Base-by-base conservation (phyloP, 2,888 invertebrate species). In the Apodemia zela region DNA sequence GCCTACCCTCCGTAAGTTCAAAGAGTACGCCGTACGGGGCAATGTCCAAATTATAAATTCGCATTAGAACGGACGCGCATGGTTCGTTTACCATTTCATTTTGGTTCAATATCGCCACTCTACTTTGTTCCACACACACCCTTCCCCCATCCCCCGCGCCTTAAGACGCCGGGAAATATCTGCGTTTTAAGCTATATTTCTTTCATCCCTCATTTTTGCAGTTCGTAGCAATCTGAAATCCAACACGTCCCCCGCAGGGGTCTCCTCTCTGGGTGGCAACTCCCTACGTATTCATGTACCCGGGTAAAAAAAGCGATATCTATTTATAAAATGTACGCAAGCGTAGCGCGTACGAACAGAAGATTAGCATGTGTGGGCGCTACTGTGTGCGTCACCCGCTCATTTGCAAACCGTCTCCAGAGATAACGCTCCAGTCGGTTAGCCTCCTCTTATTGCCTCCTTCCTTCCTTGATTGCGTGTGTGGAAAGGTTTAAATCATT, bases 121-220 rank as follows among this genome's bases (percentile, higher is more conserved):
- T 84, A 90, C 90, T 90, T 89, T 89, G 90, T 89, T 91, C 91
- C 91, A 90, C 90, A 90, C 88, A 90, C 89, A 85, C 87, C 85
- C 85, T 75, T 68, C 74, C 77, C 76, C 79, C 74, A 75, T 72
- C 73, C 75, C 77, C 80, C 78, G 68, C 79, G 83, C 85, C 89
- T 91, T 87, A 91, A 90, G 90, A 90, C 88, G 90, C 87, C 90
- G 89, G 88, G 89, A 90, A 91, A 90, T 91, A 92, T 92, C 92
- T 92, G 91, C 92, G 92, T 92, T 92, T 92, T 92, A 92, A 92
- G 92, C 92, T 92, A 92, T 92, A 92, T 92, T 92, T 92, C 92
- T 92, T 92, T 92, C 92, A 92, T 92, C 92, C 92, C 92, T 92
- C 92, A 92, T 92, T 92, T 92, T 92, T 92, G 92, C 92, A 92